Conservation (phyloP, 2,113 vertebrate genomes). For the Campylomormyrus tamandua region DNA sequence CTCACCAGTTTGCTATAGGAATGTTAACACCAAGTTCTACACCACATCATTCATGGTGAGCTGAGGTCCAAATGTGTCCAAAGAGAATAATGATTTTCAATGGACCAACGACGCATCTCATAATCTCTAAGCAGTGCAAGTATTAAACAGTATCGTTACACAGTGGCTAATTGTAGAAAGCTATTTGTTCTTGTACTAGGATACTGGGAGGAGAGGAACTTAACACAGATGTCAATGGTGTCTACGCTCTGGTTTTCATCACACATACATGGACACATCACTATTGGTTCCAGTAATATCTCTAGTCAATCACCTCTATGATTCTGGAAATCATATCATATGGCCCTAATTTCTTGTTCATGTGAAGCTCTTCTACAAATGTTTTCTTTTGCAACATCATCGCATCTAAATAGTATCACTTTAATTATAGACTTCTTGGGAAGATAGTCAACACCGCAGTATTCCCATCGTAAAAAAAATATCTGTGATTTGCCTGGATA, state of each 20-base stretch:
- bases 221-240: conserved; percentile 7
- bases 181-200: background rate
- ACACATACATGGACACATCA: conserved; percentile 51
- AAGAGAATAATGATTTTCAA: background rate
- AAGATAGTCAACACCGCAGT: background rate
- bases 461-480: background rate
- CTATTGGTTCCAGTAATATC: conserved; percentile 48
- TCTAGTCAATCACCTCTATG: conserved; percentile 57
- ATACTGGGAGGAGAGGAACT: background rate
- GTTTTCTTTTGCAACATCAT: background rate
- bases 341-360: conserved; percentile 61
- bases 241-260: conserved; percentile 54
- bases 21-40: background rate
- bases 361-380: background rate
- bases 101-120: background rate
- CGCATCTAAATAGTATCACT: background rate
- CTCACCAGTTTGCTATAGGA: conserved; percentile 11
- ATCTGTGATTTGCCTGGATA: background rate
- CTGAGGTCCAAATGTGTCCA: background rate
- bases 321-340: conserved; percentile 63
- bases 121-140: background rate
- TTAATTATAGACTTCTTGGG: background rate
- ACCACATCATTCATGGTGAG: background rate
- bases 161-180: background rate
- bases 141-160: background rate